Evolutionary conservation across 1,140 invertebrate genomes (phyloP), one percentile per base, ranked within the genome.

Genomic region (Acromyrmex echinatior): DNA sequence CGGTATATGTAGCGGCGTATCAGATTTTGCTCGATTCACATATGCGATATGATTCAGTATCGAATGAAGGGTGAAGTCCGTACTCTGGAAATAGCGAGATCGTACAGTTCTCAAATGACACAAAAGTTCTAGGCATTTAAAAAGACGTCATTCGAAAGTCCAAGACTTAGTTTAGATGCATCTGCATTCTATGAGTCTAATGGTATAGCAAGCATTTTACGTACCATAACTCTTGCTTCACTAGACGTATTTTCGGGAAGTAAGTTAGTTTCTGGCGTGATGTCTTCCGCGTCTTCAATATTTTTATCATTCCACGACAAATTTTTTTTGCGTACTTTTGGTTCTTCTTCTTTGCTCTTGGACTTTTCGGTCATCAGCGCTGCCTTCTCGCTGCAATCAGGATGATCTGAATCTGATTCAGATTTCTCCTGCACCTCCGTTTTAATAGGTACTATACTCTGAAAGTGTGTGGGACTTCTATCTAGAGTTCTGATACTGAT

Each of bases 21-120:
- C 92, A 87, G 93, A 93, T 85, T 96, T 96, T 4, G 95, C 94
- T 91, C 96, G 95, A 92, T 96, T 96, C 45, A 96, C 96, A 86
- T 96, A 96, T 16, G 96, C 96, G 65, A 96, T 96, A 87, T 97
- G 96, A 91, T 96, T 96, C 66, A 97, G 87, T 87, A 97, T 96
- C 3, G 96, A 96, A 62, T 96, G 95, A 78, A 97, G 94, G 28
- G 96, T 96, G 25, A 95, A 94, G 82, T 95, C 94, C 3, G 89
- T 92, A 78, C 79, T 81, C 92, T 93, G 74, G 58, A 88, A 92
- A 35, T 49, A 87, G 21, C 5, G 2, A 51, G 1, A 12, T 82
- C 2, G 12, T 49, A 14, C 0, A 82, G 5, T 45, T 73, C 9
- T 4, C 4, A 49, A 6, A 28, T 25, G 5, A 18, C 25, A 70